Conservation (phyloP, 1,140 invertebrate genomes). For the Cepaea nemoralis region DNA sequence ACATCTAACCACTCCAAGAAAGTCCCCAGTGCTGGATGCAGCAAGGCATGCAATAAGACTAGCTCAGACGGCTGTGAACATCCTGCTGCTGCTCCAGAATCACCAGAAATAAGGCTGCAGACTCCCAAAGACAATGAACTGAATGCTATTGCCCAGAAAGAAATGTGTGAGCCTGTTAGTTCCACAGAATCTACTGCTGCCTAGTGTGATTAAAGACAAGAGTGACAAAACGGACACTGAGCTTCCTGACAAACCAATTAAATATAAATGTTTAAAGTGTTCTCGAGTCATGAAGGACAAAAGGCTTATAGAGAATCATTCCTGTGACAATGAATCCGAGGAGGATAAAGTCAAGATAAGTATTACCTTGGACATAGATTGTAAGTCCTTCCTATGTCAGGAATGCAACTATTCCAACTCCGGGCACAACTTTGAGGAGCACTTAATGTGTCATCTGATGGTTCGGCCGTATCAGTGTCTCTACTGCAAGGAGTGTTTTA, state of each 20-base stretch:
- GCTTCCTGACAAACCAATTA: neutral
- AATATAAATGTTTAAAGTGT: slow-evolving; percentile 31
- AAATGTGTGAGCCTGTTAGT: neutral
- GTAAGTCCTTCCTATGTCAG: slow-evolving; percentile 39
- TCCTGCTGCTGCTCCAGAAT: neutral
- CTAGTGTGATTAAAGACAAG: neutral
- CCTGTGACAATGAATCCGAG: slow-evolving; percentile 36
- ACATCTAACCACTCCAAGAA: neutral
- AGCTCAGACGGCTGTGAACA: neutral
- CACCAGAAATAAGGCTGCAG: neutral
- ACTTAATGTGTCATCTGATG: slow-evolving; percentile 53
- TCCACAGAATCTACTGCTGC: neutral
- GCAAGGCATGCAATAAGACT: neutral
- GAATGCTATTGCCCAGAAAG: neutral
- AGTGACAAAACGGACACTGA: neutral
- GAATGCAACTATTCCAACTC: slow-evolving; percentile 44
- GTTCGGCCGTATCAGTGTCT: slow-evolving; percentile 50
- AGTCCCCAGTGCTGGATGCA: neutral
- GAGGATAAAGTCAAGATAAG: slow-evolving; percentile 44
- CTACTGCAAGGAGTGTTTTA: slow-evolving; percentile 50
- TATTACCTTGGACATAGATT: slow-evolving; percentile 26
- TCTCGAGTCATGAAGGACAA: slow-evolving; percentile 33
- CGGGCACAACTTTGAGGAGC: slow-evolving; percentile 49
- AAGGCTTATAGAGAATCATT: slow-evolving; percentile 40
- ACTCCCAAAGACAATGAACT: neutral